phyloP scores from a whole-genome alignment of 2,113 vertebrate genomes.

The Columbina picui region DNA sequence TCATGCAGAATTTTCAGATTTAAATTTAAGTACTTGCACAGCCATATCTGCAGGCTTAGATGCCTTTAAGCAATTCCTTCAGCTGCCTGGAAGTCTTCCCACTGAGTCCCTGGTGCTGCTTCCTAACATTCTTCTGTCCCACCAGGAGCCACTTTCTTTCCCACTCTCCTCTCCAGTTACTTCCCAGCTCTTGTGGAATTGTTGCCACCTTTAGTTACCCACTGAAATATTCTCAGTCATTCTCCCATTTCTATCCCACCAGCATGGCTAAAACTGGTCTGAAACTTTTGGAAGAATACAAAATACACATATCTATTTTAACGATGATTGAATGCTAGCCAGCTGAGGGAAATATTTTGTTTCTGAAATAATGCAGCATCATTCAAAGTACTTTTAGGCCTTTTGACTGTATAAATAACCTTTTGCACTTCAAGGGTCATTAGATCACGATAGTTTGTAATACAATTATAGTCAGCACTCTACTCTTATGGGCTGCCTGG shows the following conservation, averaged over 20 bases:
- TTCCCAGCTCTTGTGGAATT: background rate
- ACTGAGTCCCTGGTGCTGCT: background rate
- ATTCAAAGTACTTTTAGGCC: conserved; percentile 64
- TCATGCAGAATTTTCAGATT: background rate
- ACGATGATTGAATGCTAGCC: conserved; percentile 25
- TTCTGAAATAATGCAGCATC: conserved; percentile 41
- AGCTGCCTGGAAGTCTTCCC: background rate
- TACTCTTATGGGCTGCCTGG: conserved; percentile 75
- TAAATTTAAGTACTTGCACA: background rate
- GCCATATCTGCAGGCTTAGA: background rate
- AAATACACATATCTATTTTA: background rate
- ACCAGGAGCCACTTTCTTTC: background rate
- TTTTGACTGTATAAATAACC: conserved; percentile 80
- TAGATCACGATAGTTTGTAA: conserved; percentile 80
- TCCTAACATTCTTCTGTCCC: background rate
- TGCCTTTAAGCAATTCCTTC: background rate
- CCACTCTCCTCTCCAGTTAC: background rate
- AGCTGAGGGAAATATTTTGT: conserved; percentile 48
- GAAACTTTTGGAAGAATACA: conserved; percentile 18
- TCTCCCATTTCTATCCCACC: background rate
- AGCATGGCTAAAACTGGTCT: background rate
- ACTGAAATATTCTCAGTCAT: background rate
- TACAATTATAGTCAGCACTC: conserved; percentile 81
- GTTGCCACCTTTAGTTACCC: background rate
- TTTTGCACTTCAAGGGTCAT: conserved; percentile 77